Conservation (phyloP, 2,888 invertebrate genomes). For the Lasioglossum malachurum region DNA sequence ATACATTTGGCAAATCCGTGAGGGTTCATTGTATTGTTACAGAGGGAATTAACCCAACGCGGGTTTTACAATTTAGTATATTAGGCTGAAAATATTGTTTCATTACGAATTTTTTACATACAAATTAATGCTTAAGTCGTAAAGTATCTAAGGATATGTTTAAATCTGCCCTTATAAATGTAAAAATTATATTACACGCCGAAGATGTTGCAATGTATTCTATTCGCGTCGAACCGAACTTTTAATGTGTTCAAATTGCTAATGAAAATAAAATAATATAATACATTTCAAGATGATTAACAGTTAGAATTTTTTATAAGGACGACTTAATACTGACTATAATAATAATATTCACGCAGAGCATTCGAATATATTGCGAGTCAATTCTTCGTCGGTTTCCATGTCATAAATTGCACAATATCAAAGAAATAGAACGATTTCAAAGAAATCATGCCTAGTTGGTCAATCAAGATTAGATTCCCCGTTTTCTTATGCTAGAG, state of each 20-base stretch:
- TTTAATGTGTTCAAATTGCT: not conserved
- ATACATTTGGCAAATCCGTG: conserved; percentile 62
- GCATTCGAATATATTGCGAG: conserved; percentile 26
- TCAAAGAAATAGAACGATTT: conserved; percentile 1
- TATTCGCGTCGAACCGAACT: not conserved
- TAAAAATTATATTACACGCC: not conserved
- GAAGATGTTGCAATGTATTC: not conserved
- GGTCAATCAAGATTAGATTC: not conserved
- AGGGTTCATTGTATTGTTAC: conserved; percentile 8
- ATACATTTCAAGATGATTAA: not conserved
- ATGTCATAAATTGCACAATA: conserved; percentile 16
- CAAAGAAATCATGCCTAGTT: not conserved
- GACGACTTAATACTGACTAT: conserved; percentile 44
- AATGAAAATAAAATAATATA: not conserved
- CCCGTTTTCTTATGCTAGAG: not conserved
- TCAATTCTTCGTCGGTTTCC: conserved; percentile 12
- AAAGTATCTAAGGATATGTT: conserved; percentile 50
- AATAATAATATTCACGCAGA: conserved; percentile 6
- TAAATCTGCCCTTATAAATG: conserved; percentile 29
- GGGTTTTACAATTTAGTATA: conserved; percentile 16
- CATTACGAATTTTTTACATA: conserved; percentile 13
- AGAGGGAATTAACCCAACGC: conserved; percentile 15
- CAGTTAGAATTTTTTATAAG: conserved; percentile 18
- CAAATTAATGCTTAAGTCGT: conserved; percentile 20
- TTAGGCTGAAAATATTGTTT: conserved; percentile 29